Conservation (phyloP, 2,888 invertebrate species). For the Synanthedon andrenaeformis region DNA sequence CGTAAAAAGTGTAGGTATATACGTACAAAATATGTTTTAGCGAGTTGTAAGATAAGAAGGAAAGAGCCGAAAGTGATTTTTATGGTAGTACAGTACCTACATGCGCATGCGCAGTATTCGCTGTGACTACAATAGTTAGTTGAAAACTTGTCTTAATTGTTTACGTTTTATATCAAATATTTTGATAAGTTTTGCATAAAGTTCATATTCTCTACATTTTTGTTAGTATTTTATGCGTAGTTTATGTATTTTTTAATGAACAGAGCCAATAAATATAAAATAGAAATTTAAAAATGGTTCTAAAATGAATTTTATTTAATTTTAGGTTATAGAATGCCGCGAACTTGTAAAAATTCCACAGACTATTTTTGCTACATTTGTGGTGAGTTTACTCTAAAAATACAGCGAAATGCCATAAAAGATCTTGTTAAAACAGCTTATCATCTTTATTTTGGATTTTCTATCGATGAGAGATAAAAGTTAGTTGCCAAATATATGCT, state of each 20-base stretch:
- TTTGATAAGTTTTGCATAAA: constrained; percentile 6
- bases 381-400: too few relatives aligned
- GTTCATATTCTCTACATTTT: not conserved
- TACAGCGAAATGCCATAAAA: too few relatives aligned
- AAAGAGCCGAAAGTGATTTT: constrained; percentile 5
- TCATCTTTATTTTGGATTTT: too few relatives aligned
- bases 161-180: constrained; percentile 5
- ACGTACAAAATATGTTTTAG: not conserved
- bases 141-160: constrained; percentile 6
- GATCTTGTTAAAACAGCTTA: too few relatives aligned
- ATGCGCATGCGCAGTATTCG: constrained; percentile 3
- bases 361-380: not conserved
- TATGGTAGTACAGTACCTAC: constrained; percentile 4
- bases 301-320: not conserved
- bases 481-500: too few relatives aligned
- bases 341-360: not conserved
- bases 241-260: not conserved
- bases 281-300: not conserved
- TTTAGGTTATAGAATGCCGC: not conserved
- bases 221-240: not conserved
- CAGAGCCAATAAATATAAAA: not conserved
- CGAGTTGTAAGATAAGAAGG: not conserved
- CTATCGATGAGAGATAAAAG: too few relatives aligned
- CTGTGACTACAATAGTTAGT: constrained; percentile 5
- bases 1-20: not conserved